A percentile compares a stretch with the other conserved stretches of the same genome.
Conservation (phyloP, 2,113 vertebrate species). For the Benitochromis conjunctus region DNA sequence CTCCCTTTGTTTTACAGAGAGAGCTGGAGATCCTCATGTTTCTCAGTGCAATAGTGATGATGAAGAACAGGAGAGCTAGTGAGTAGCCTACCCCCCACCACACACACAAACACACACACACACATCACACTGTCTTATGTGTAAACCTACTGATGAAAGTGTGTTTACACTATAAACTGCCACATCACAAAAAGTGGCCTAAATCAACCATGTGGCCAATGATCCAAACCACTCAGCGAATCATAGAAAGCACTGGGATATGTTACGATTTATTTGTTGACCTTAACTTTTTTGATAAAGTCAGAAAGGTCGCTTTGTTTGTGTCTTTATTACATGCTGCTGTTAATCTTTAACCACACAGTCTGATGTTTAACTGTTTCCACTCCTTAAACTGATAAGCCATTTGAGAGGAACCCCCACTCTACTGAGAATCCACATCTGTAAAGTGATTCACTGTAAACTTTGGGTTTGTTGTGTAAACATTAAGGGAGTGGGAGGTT, state of each 20-base stretch:
- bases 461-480: slow-evolving; percentile 35
- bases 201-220: not conserved
- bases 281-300: not conserved
- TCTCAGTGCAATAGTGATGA: slow-evolving; percentile 96
- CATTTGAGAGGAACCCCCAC: not conserved
- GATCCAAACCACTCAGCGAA: not conserved
- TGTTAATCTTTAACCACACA: not conserved
- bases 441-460: not conserved
- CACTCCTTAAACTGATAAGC: not conserved
- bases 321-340: not conserved
- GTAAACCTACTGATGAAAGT: not conserved
- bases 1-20: slow-evolving; percentile 70
- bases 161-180: not conserved
- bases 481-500: not conserved
- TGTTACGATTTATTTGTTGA: not conserved
- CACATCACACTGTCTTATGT: not conserved
- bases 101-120: not conserved
- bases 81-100: slow-evolving; percentile 47
- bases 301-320: not conserved
- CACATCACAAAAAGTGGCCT: not conserved
- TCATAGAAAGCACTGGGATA: not conserved
- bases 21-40: slow-evolving; percentile 98
- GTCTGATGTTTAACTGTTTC: not conserved
- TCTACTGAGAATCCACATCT: not conserved
- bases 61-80: slow-evolving; percentile 98